Evolutionary conservation across 2,113 vertebrate species (phyloP), one percentile per base, ranked within the genome.

Genomic region (Bombycilla garrulus): DNA sequence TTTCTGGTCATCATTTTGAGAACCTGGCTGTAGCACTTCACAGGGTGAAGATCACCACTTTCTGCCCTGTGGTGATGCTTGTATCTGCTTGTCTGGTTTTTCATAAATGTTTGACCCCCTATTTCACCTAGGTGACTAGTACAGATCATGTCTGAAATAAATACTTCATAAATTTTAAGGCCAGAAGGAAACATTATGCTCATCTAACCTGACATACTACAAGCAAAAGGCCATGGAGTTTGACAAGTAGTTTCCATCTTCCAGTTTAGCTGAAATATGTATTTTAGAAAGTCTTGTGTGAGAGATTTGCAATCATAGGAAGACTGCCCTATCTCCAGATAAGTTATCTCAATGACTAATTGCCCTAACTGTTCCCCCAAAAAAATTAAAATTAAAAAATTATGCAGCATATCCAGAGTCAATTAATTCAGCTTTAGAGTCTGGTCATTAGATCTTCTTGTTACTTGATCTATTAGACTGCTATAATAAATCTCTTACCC

Each of bases 401-500:
- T 82, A 45, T 77, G 20, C 35, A 50, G 22, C 33, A 45, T 69
- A 81, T 81, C 51, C 35, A 64, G 22, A 62, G 42, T 81, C 47
- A 96, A 90, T 96, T 94, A 91, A 90, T 93, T 74, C 85, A 83
- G 15, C 11, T 92, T 73, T 86, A 71, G 44, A 77, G 47, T 81
- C 64, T 4, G 2, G 79, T 78, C 88, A 92, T 95, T 96, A 94
- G 72, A 66, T 86, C 42, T 82, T 78, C 26, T 74, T 92, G 28
- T 83, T 86, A 73, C 44, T 73, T 94, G 85, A 93, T 94, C 81
- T 90, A 66, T 77, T 67, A 83, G 64, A 92, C 91, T 93, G 79
- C 47, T 94, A 26, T 71, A 91, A 86, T 94, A 95, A 95, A 94
- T 97, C 82, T 95, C 72, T 54, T 65, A 54, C 35, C 16, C 42